These are phyloP conservation scores for Oegoconia quadripuncta DNA, from an alignment of 2,888 invertebrate species.

Conservation along the genomic window DNA sequence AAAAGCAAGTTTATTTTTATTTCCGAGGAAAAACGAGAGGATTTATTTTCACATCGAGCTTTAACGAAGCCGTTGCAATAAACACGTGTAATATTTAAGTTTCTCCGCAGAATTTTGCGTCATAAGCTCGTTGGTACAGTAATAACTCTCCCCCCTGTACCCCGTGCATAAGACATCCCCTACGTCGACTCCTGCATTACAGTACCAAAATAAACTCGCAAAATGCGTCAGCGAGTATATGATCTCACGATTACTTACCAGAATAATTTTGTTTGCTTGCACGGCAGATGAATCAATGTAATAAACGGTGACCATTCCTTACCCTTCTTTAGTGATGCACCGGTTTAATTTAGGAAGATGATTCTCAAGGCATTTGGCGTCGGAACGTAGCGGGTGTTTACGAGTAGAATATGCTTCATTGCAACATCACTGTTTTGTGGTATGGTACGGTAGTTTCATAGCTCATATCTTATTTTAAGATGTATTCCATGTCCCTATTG, in stretches of 20 bases:
- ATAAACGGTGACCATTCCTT: conserved; percentile 2
- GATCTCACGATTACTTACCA: conserved; percentile 38
- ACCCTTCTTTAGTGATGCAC: background rate
- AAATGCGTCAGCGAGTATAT: conserved; percentile 47
- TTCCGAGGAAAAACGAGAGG: too few relatives aligned
- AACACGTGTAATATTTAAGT: too few relatives aligned
- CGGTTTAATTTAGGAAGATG: background rate
- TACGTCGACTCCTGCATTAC: conserved; percentile 39
- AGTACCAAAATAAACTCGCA: conserved; percentile 38
- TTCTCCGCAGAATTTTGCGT: too few relatives aligned
- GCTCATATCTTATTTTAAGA: too few relatives aligned
- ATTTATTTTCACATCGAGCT: too few relatives aligned
- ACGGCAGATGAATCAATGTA: conserved; percentile 36
- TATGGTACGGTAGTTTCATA: too few relatives aligned
- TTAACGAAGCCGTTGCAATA: too few relatives aligned
- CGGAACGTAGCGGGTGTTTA: background rate
- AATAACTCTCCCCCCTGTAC: conserved; percentile 1
- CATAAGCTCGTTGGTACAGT: background rate
- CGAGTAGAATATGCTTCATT: too few relatives aligned
- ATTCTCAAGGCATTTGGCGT: background rate
- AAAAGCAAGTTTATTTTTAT: too few relatives aligned
- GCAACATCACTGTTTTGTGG: too few relatives aligned
- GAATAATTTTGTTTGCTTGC: conserved; percentile 33
- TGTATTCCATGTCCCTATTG: too few relatives aligned
- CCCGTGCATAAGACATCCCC: conserved; percentile 11